Percentiles rank a stretch among this genome's conserved stretches.
Evolutionary conservation across 1,140 invertebrate species (phyloP).

Genomic region (Probaryconus sp.): DNA sequence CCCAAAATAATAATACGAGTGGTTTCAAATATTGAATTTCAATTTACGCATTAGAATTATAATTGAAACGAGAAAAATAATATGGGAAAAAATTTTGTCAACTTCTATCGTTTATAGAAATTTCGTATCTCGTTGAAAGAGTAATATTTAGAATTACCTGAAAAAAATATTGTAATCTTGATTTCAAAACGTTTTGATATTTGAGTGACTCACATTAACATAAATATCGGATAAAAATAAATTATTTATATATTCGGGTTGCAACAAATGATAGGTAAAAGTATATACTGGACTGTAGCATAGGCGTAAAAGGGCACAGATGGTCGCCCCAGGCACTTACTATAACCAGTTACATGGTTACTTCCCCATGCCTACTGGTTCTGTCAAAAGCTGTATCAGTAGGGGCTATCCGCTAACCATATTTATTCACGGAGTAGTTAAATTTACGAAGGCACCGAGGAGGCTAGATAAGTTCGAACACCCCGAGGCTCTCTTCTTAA

Average conservation of each 20-base stretch:
- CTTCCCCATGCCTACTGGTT: conserved; percentile 66
- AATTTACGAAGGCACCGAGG: conserved; percentile 67
- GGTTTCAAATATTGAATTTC: too few species aligned
- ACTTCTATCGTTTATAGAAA: too few species aligned
- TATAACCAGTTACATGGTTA: conserved; percentile 72
- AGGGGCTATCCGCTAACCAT: conserved; percentile 75
- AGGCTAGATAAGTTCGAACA: conserved; percentile 65
- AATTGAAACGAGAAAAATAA: too few species aligned
- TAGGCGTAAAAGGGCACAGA: conserved; percentile 76
- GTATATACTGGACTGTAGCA: conserved; percentile 74
- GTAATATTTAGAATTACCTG: too few species aligned
- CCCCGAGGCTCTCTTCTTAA: conserved; percentile 47
- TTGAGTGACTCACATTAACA: conserved; percentile 32
- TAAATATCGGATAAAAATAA: conserved; percentile 47
- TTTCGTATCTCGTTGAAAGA: too few species aligned
- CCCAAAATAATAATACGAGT: too few species aligned
- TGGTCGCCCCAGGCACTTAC: conserved; percentile 77
- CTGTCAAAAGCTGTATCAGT: conserved; percentile 73
- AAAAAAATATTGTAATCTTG: too few species aligned
- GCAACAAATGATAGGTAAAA: conserved; percentile 76
- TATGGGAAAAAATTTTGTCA: too few species aligned
- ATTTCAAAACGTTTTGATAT: too few species aligned
- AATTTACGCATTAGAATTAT: too few species aligned
- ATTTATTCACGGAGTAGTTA: conserved; percentile 77
- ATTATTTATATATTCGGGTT: conserved; percentile 72